These are phyloP conservation scores for Caerostris extrusa DNA, from an alignment of 1,140 invertebrate species.

Conservation along the genomic window DNA sequence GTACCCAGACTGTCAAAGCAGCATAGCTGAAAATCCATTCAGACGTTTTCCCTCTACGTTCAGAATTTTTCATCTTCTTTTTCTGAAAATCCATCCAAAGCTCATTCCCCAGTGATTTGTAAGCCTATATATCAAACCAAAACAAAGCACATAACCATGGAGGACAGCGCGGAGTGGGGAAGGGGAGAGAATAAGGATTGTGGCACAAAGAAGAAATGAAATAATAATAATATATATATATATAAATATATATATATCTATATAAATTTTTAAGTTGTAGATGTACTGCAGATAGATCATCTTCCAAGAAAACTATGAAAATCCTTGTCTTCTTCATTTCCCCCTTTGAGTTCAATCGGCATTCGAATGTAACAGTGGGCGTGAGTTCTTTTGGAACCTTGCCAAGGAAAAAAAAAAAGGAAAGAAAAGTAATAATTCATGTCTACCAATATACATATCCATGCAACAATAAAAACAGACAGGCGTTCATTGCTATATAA, in stretches of 20 bases:
- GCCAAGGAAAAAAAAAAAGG: background rate
- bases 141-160: conserved; percentile 32
- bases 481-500: conserved; percentile 47
- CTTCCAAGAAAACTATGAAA: too few species aligned
- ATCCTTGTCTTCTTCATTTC: background rate
- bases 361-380: conserved; percentile 21
- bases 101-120: conserved; percentile 20
- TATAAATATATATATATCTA: background rate
- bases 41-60: background rate
- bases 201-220: background rate
- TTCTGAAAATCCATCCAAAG: background rate
- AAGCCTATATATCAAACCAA: conserved; percentile 27
- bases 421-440: conserved; percentile 41
- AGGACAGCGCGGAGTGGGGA: background rate
- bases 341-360: conserved; percentile 18
- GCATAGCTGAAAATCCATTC: background rate
- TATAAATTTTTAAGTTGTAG: background rate
- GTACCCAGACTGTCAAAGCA: background rate
- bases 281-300: too few species aligned
- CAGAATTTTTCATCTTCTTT: conserved; percentile 3
- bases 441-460: conserved; percentile 44
- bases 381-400: background rate
- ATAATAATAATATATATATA: conserved; percentile 2
- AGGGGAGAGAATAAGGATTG: background rate
- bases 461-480: conserved; percentile 4